Evolutionary conservation across 2,113 vertebrate genomes (phyloP).

Genomic region (Echinops telfairi): DNA sequence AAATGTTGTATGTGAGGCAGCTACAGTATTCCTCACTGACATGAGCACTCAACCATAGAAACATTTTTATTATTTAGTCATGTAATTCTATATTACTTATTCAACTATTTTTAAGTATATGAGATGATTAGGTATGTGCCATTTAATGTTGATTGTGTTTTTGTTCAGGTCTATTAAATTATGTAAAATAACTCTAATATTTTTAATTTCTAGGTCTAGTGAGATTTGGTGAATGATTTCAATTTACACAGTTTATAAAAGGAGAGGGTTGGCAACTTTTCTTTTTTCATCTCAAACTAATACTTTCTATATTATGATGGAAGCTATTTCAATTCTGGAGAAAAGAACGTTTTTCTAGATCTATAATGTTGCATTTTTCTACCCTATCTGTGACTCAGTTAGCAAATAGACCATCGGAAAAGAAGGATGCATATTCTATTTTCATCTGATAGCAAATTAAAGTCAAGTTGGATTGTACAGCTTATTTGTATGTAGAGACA

Average conservation of each 20-base stretch:
- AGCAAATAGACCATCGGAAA: neutral
- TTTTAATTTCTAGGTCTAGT: neutral
- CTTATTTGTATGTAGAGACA: neutral
- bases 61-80: neutral
- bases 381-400: neutral
- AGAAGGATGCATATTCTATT: neutral
- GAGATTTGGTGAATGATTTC: neutral
- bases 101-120: neutral
- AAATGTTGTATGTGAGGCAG: neutral
- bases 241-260: neutral
- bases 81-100: neutral
- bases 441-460: neutral
- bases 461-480: neutral
- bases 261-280: neutral
- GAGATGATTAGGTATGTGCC: neutral
- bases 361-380: neutral
- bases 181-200: neutral
- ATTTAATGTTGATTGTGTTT: conserved; percentile 45
- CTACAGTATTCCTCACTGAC: neutral
- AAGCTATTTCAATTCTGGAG: neutral
- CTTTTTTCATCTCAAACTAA: too few relatives aligned
- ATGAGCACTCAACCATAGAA: neutral
- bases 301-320: too few relatives aligned
- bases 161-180: neutral
- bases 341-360: neutral